Evolutionary conservation across 2,888 invertebrate genomes (phyloP).

Genomic region (Limnephilus auricula): DNA sequence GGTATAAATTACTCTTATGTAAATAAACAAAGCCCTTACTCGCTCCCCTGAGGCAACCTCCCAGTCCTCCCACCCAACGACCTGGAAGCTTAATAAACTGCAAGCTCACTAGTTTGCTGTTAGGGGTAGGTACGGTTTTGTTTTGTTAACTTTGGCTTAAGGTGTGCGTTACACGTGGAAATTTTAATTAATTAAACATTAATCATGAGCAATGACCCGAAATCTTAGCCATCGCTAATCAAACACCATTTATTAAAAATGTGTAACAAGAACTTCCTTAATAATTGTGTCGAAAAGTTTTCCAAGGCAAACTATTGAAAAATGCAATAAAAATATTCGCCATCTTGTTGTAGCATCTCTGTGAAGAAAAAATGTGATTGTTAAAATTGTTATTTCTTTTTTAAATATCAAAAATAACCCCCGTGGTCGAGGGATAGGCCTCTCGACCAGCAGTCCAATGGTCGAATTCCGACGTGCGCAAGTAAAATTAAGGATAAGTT

Average conservation of each 20-base stretch:
- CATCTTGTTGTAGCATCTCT: too few species aligned
- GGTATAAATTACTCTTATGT: slow-evolving; percentile 52
- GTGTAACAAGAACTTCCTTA: too few species aligned
- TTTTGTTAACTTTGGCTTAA: not conserved
- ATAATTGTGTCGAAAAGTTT: too few species aligned
- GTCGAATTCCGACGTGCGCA: too few species aligned
- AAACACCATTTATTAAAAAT: not conserved
- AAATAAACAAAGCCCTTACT: slow-evolving; percentile 48
- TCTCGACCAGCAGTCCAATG: too few species aligned
- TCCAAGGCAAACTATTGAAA: too few species aligned
- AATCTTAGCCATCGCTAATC: not conserved
- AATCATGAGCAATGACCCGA: not conserved
- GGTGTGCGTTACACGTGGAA: not conserved
- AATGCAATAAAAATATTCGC: too few species aligned
- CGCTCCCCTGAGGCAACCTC: not conserved
- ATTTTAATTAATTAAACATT: not conserved
- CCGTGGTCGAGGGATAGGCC: too few species aligned
- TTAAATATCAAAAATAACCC: too few species aligned
- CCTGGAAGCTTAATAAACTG: slow-evolving; percentile 29
- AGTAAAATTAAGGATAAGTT: too few species aligned
- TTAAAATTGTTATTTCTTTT: too few species aligned
- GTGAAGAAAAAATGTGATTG: too few species aligned
- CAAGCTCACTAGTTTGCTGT: not conserved
- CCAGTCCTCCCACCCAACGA: not conserved
- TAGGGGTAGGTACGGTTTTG: not conserved